Evolutionary conservation across 2,797 vertebrate genomes (phyloP).

Genomic region (Phyllotis vaccarum): DNA sequence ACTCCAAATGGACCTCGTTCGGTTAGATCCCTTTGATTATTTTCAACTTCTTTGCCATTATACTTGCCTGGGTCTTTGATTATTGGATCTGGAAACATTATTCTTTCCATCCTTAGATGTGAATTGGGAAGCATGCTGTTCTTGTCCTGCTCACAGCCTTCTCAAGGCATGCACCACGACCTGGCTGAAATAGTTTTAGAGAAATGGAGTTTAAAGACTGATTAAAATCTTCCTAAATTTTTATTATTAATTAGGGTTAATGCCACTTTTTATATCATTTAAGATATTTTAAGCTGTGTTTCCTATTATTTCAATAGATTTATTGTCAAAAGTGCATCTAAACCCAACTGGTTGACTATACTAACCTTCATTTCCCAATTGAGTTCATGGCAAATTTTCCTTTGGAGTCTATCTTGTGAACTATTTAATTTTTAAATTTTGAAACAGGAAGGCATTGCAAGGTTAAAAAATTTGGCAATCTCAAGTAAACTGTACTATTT

Average conservation of each 20-base stretch:
- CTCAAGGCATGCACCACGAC: not conserved
- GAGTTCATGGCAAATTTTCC: not conserved
- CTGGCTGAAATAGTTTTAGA: not conserved
- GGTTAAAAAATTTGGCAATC: constrained; percentile 8
- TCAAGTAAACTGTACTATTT: not conserved
- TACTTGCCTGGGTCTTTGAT: not conserved
- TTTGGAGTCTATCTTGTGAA: not conserved
- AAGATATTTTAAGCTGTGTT: not conserved
- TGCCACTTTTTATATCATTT: not conserved
- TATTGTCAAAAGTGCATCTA: not conserved
- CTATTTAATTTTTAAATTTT: constrained; percentile 2
- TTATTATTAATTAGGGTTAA: too few relatives aligned
- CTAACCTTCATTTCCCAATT: not conserved
- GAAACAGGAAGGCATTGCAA: not conserved
- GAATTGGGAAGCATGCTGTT: not conserved
- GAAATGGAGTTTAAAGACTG: not conserved
- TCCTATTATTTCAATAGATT: not conserved
- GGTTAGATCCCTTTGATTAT: not conserved
- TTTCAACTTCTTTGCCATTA: not conserved
- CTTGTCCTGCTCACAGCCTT: not conserved
- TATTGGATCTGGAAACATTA: not conserved
- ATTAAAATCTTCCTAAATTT: not conserved
- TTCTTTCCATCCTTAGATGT: not conserved
- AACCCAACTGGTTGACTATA: not conserved
- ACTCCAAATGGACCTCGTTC: not conserved